These are phyloP conservation scores for Betta splendens DNA, from an alignment of 2,797 vertebrate species.

Conservation along the genomic window DNA sequence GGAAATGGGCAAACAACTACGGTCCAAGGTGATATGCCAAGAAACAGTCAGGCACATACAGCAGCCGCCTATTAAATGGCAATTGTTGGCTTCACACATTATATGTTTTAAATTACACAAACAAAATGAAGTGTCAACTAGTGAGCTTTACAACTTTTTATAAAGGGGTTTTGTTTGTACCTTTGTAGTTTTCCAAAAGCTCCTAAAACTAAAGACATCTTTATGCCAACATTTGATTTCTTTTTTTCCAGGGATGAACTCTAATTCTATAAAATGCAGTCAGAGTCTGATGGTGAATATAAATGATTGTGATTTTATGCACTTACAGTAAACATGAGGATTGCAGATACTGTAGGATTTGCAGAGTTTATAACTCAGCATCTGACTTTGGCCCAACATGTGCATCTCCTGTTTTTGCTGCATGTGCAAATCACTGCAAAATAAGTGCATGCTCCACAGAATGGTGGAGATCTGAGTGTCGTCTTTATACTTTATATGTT, in stretches of 20 bases:
- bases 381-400: conserved; percentile 32
- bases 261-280: conserved; percentile 34
- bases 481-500: conserved; percentile 1
- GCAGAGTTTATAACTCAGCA: conserved; percentile 53
- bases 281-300: conserved; percentile 35
- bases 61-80: not conserved
- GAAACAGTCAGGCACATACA: not conserved
- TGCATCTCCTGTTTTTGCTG: conserved; percentile 53
- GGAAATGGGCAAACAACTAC: not conserved
- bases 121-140: not conserved
- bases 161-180: not conserved
- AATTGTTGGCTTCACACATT: not conserved
- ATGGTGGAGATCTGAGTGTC: conserved; percentile 5
- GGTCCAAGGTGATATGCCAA: not conserved
- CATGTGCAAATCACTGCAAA: conserved; percentile 36
- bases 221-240: conserved; percentile 8
- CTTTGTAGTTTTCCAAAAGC: not conserved
- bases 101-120: not conserved
- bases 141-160: not conserved
- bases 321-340: conserved; percentile 23
- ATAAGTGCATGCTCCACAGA: conserved; percentile 33
- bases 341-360: conserved; percentile 69
- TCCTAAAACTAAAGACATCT: not conserved
- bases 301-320: conserved; percentile 46
- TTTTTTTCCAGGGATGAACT: conserved; percentile 9